Conservation (phyloP, 1,140 invertebrate genomes). For the Zaprionus inermis region DNA sequence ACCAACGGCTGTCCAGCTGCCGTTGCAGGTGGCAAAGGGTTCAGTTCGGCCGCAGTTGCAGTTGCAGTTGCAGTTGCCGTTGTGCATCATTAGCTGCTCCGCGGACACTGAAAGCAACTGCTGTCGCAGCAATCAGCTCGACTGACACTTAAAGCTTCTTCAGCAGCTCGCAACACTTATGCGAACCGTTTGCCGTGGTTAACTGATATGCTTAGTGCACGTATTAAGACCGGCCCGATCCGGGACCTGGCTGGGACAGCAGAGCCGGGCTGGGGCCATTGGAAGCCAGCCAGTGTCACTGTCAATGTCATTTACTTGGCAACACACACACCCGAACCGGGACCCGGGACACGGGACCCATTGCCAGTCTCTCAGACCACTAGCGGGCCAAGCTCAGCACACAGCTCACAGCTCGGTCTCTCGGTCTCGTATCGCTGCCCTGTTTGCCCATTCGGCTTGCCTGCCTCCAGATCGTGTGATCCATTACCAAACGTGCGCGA, state of each 20-base stretch:
- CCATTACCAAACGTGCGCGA: constrained; percentile 82
- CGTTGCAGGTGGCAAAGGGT: constrained; percentile 41
- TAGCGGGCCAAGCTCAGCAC: constrained; percentile 49
- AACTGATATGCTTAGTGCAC: constrained; percentile 82
- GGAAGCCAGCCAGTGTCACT: constrained; percentile 72
- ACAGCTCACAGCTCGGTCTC: constrained; percentile 28
- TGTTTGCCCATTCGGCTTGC: background rate
- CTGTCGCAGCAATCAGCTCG: constrained; percentile 65
- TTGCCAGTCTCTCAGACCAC: constrained; percentile 11
- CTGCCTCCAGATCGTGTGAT: constrained; percentile 73
- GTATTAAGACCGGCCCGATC: constrained; percentile 66
- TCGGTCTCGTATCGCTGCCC: constrained; percentile 50
- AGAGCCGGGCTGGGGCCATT: constrained; percentile 20
- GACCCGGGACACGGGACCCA: constrained; percentile 16
- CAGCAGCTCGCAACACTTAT: constrained; percentile 80
- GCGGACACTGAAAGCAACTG: constrained; percentile 12
- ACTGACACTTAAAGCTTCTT: constrained; percentile 82
- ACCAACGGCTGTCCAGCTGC: constrained; percentile 14
- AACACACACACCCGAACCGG: constrained; percentile 38
- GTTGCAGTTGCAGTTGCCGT: background rate
- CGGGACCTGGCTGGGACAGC: background rate
- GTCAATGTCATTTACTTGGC: constrained; percentile 78
- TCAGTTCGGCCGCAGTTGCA: background rate
- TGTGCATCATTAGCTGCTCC: constrained; percentile 8
- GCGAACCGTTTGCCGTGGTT: constrained; percentile 68